Base-by-base conservation (phyloP, 2,888 invertebrate species). In the Ischnus inquisitorius region DNA sequence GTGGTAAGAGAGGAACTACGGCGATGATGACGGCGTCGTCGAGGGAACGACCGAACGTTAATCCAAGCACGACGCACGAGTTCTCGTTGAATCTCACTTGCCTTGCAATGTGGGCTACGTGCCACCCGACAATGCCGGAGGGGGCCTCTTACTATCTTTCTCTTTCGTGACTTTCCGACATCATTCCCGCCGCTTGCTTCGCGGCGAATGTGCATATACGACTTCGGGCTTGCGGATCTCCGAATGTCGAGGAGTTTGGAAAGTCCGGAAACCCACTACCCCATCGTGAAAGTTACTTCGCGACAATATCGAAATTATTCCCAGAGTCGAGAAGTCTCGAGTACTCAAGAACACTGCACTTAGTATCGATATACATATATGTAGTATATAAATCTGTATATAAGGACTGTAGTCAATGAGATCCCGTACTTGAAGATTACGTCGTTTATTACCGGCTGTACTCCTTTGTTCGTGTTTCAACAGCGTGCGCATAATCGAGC, bases 11-110 rank as follows among this genome's bases (percentile, higher is more conserved):
- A 67, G 78, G 62, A 76, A 74, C 75, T 54, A 51, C 25, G 41
- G 41, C 75, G 65, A 75, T 39, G 75, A 65, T 54, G 75, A 75
- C 43, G 46, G 14, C 51, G 57, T 57, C 62, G 67, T 74, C 54
- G 77, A 57, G 71, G 71, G 60, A 81, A 81, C 74, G 81, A 75
- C 78, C 69, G 71, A 78, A 84, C 81, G 84, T 84, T 81, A 81
- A 84, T 78, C 84, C 84, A 79, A 34, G 77, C 51, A 81, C 72
- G 81, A 81, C 74, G 69, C 77, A 74, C 34, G 75, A 84, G 57
- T 81, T 78, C 78, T 81, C 84, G 81, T 84, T 75, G 81, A 81
- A 78, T 71, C 78, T 81, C 51, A 75, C 78, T 72, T 72, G 72
- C 72, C 34, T 60, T 60, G 72, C 60, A 43, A 62, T 46, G 72